These are phyloP conservation scores for Choloepus hoffmanni DNA, from an alignment of 2,113 vertebrate species.

Conservation along the genomic window DNA sequence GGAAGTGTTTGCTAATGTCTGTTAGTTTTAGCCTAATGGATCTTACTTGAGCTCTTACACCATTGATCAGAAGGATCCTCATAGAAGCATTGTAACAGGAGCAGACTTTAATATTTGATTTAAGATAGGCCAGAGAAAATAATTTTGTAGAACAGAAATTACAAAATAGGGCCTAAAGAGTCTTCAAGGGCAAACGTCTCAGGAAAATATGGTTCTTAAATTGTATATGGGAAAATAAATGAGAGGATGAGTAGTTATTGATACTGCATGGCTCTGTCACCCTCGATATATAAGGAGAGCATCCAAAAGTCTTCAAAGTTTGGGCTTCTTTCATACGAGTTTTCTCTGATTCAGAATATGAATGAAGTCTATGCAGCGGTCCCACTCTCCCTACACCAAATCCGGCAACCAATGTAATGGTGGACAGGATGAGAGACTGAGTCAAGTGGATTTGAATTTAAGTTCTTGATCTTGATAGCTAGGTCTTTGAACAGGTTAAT, in stretches of 20 bases:
- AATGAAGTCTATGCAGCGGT: not conserved
- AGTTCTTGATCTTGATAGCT: not conserved
- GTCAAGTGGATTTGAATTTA: constrained; percentile 19
- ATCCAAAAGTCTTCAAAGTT: not conserved
- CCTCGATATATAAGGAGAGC: not conserved
- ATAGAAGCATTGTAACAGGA: not conserved
- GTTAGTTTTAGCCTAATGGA: constrained; percentile 38
- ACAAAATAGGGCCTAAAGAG: constrained; percentile 16
- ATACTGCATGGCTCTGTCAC: not conserved
- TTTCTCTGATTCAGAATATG: constrained; percentile 28
- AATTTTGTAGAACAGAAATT: constrained; percentile 36
- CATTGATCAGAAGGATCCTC: constrained; percentile 51
- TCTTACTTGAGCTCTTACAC: constrained; percentile 46
- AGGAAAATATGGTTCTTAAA: constrained; percentile 42
- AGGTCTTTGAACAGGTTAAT: constrained; percentile 23
- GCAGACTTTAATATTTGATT: constrained; percentile 45
- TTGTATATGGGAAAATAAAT: not conserved
- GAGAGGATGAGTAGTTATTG: constrained; percentile 38
- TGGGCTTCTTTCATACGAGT: not conserved
- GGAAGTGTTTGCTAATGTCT: not conserved
- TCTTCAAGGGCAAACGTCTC: not conserved
- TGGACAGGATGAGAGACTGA: not conserved
- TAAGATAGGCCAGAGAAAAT: constrained; percentile 45
- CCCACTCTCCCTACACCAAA: not conserved
- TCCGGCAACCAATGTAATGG: not conserved